Evolutionary conservation across 2,888 invertebrate genomes (phyloP).

Genomic region (Agrenia bidenticulata): DNA sequence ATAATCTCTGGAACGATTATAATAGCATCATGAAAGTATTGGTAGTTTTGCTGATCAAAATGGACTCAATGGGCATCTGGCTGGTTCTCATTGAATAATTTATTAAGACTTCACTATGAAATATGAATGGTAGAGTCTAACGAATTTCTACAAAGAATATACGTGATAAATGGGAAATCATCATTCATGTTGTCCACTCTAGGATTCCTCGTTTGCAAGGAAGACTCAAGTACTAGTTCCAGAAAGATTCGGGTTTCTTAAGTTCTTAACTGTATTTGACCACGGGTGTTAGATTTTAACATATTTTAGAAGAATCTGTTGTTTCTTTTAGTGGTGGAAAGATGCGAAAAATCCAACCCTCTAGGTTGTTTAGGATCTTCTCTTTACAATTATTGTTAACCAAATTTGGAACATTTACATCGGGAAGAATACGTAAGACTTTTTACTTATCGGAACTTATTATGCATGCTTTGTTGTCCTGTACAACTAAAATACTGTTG

Average conservation of each 20-base stretch:
- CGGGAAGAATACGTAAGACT: slow-evolving; percentile 26
- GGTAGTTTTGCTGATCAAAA: slow-evolving; percentile 58
- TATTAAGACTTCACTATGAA: slow-evolving; percentile 23
- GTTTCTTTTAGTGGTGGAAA: too few species aligned
- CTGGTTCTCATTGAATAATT: slow-evolving; percentile 36
- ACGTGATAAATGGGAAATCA: not conserved
- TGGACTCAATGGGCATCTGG: slow-evolving; percentile 57
- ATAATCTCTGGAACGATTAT: too few species aligned
- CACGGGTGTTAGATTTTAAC: too few species aligned
- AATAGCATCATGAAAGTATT: too few species aligned
- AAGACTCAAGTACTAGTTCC: too few species aligned
- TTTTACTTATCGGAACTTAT: not conserved
- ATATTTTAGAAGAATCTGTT: not conserved
- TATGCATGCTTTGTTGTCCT: not conserved
- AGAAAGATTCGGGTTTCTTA: too few species aligned
- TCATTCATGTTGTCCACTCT: not conserved
- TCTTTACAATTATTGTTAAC: not conserved
- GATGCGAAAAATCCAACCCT: too few species aligned
- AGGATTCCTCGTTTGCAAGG: not conserved
- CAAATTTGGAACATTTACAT: slow-evolving; percentile 5
- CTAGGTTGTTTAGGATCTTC: not conserved
- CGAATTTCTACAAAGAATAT: not conserved
- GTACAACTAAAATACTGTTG: too few species aligned
- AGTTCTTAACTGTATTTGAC: too few species aligned
- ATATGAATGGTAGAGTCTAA: slow-evolving; percentile 4